Conservation (phyloP, 2,113 vertebrate species). For the Myodes glareolus region DNA sequence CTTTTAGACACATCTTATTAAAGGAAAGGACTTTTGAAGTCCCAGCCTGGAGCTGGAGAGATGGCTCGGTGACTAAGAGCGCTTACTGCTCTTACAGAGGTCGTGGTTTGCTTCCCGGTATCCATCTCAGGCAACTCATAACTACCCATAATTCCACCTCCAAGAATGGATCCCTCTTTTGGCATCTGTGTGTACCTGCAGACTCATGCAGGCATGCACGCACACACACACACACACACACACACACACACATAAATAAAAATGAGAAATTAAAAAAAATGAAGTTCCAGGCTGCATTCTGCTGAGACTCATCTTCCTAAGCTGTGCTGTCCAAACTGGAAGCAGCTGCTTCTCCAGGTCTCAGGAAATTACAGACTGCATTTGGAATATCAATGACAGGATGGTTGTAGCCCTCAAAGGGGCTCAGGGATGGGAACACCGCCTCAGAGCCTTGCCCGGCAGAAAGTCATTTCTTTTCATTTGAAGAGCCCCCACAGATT, state of each 20-base stretch:
- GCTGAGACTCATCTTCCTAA: conserved; percentile 62
- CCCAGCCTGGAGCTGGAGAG: neutral
- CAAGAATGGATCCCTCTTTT: neutral
- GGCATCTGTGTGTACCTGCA: neutral
- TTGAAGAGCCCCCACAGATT: neutral
- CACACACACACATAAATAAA: neutral
- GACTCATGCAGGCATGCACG: neutral
- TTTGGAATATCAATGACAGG: conserved; percentile 76
- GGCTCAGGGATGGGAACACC: neutral
- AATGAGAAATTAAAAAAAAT: neutral
- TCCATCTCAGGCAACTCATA: neutral
- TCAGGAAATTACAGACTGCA: conserved; percentile 84
- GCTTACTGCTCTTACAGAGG: neutral
- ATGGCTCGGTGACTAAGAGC: neutral
- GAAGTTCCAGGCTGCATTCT: neutral
- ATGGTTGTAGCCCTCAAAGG: conserved; percentile 71
- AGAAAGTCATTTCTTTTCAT: conserved; percentile 25
- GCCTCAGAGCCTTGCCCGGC: conserved; percentile 57
- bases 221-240: neutral
- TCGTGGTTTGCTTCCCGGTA: neutral
- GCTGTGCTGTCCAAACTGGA: conserved; percentile 62
- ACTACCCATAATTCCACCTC: neutral
- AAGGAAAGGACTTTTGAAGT: neutral
- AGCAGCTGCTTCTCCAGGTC: conserved; percentile 82
- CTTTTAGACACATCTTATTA: neutral